Conservation (phyloP, 2,888 invertebrate species). For the Agriopis marginaria region DNA sequence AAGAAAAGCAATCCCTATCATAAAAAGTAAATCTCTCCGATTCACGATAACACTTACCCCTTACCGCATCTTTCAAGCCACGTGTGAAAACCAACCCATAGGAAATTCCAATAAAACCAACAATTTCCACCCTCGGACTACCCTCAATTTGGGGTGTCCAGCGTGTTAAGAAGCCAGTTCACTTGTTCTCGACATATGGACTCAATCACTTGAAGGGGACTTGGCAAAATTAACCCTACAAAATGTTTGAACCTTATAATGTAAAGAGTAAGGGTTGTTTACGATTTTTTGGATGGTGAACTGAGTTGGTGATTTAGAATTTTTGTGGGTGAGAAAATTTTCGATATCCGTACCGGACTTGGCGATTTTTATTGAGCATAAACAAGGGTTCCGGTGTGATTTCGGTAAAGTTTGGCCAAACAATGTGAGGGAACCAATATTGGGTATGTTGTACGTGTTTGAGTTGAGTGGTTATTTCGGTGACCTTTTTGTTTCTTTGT, state of each 20-base stretch:
- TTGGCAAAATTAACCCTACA: constrained; percentile 40
- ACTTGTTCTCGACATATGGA: constrained; percentile 82
- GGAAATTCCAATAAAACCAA: constrained; percentile 81
- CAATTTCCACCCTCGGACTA: constrained; percentile 74
- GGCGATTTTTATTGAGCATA: constrained; percentile 82
- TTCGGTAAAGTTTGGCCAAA: constrained; percentile 74
- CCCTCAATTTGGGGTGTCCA: constrained; percentile 82
- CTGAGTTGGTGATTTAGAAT: constrained; percentile 58
- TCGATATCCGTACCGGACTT: constrained; percentile 80
- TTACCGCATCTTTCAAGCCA: constrained; percentile 56
- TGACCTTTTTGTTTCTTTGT: constrained; percentile 52
- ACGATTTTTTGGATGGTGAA: constrained; percentile 37
- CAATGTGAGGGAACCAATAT: constrained; percentile 57
- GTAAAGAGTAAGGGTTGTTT: constrained; percentile 39
- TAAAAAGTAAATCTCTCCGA: constrained; percentile 34
- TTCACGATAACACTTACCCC: constrained; percentile 40
- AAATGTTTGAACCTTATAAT: constrained; percentile 37
- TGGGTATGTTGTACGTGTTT: constrained; percentile 58
- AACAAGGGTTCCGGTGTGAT: constrained; percentile 74
- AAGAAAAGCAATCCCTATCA: constrained; percentile 18
- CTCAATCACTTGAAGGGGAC: constrained; percentile 71
- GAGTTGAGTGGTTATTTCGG: constrained; percentile 59
- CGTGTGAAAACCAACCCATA: constrained; percentile 72
- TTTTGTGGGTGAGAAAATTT: constrained; percentile 78
- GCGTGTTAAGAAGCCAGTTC: constrained; percentile 77